Evolutionary conservation across 1,140 invertebrate genomes (phyloP), one percentile per base, ranked within the genome.

Genomic region (Scaptomyza graminum): DNA sequence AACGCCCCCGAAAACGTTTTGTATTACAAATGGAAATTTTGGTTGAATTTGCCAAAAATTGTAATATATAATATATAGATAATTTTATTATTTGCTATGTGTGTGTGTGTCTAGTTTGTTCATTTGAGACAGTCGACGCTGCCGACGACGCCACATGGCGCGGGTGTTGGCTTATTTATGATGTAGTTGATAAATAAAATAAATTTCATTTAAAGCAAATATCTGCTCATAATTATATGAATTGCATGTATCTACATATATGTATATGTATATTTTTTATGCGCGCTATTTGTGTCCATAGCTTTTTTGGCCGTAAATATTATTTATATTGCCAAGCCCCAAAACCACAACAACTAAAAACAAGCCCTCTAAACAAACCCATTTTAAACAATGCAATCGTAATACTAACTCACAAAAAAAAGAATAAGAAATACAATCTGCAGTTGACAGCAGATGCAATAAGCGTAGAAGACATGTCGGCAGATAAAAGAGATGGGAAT

Each of bases 111-210:
- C 13, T 34, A 22, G 12, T 18, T 16, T 34, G 31, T 34, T 34
- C 6, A 5, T 34, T 34, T 34, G 22, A 34, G 22, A 31, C 47
- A 72, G 50, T 54, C 52, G 56, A 41, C 56, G 63, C 49, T 50
- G 63, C n/a, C 37, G 37, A 43, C 63, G 39, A 67, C 69, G 63
- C 70, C 64, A 61, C 64, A 67, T 73, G 70, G 70, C 76, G 79
- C 75, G 76, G 75, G 79, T 63, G 79, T 67, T 78, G 74, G 47
- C 64, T 69, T 87, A 81, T 87, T 87, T 87, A 87, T 87, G 82
- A 88, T 64, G 66, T 64, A 82, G 71, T 68, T 88, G 82, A 87
- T 87, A 87, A 82, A 87, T 87, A 79, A 87, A 87, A 87, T 87
- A 82, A 87, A 78, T 88, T 87, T 78, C 52, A 75, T 84, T 84